These are phyloP conservation scores for Acanthosepion pharaonis DNA, from an alignment of 2,888 invertebrate species.

Conservation along the genomic window DNA sequence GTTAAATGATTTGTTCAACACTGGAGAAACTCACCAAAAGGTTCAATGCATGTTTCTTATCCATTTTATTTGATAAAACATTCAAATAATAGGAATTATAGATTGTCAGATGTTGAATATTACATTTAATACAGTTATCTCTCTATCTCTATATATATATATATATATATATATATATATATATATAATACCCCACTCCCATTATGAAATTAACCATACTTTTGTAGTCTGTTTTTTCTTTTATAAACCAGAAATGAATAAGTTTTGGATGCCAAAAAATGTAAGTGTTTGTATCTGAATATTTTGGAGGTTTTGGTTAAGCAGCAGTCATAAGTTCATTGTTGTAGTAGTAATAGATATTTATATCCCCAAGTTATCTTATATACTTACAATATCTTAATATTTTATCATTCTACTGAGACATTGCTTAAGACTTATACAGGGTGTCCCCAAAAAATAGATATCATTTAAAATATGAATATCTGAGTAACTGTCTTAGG, in stretches of 20 bases:
- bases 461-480: no score
- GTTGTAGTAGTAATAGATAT: not conserved
- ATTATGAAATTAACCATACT: not conserved
- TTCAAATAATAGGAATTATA: not conserved
- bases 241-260: not conserved
- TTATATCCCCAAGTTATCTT: not conserved
- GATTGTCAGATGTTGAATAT: not conserved
- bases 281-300: constrained; percentile 33
- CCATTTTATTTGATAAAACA: not conserved
- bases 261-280: constrained; percentile 18
- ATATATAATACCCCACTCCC: no score
- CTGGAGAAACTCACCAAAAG: no score
- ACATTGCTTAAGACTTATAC: no score
- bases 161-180: no score
- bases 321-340: not conserved
- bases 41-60: no score
- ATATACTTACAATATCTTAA: not conserved
- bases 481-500: no score
- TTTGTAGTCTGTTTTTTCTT: not conserved
- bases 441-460: no score
- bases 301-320: not conserved
- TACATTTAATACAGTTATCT: not conserved
- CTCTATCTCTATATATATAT: no score
- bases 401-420: not conserved
- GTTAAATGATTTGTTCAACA: no score